Evolutionary conservation across 1,140 invertebrate species (phyloP).

Genomic region (Drosophila gunungcola): DNA sequence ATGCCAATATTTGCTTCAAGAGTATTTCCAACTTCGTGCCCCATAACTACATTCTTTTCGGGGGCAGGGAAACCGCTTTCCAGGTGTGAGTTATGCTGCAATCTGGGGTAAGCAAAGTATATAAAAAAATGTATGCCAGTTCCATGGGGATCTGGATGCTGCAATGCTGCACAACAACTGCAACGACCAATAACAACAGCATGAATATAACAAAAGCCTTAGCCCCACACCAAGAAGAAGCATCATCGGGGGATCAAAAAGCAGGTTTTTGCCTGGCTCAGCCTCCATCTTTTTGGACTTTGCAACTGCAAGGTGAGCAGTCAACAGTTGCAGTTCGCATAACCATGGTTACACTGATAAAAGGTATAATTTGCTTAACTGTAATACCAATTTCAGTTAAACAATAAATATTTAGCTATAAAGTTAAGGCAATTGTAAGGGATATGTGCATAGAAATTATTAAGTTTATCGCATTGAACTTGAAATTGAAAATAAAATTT

Average conservation of each 20-base stretch:
- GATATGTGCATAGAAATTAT: too few relatives aligned
- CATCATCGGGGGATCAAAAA: constrained; percentile 3
- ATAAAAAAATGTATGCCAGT: constrained; percentile 10
- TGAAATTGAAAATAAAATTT: not conserved
- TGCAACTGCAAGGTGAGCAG: constrained; percentile 55
- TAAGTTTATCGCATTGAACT: too few relatives aligned
- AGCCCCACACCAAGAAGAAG: constrained; percentile 2
- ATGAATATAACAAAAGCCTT: constrained; percentile 67
- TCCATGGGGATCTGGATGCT: constrained; percentile 35
- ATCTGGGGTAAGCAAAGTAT: constrained; percentile 51
- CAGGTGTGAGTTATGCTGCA: constrained; percentile 44
- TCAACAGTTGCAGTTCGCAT: constrained; percentile 45
- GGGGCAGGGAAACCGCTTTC: not conserved
- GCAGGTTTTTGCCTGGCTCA: constrained; percentile 3
- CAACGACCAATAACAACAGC: constrained; percentile 66
- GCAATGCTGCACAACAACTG: constrained; percentile 37
- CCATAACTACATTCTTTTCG: not conserved
- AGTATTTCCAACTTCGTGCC: not conserved
- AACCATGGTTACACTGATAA: not conserved
- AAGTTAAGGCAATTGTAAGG: not conserved
- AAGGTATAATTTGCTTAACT: not conserved
- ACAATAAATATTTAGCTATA: not conserved
- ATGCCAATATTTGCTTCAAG: not conserved
- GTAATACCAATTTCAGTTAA: too few relatives aligned
- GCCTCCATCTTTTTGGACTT: constrained; percentile 12